These are phyloP conservation scores for Drosophila bipectinata DNA, from an alignment of 1,140 invertebrate genomes.

Conservation along the genomic window DNA sequence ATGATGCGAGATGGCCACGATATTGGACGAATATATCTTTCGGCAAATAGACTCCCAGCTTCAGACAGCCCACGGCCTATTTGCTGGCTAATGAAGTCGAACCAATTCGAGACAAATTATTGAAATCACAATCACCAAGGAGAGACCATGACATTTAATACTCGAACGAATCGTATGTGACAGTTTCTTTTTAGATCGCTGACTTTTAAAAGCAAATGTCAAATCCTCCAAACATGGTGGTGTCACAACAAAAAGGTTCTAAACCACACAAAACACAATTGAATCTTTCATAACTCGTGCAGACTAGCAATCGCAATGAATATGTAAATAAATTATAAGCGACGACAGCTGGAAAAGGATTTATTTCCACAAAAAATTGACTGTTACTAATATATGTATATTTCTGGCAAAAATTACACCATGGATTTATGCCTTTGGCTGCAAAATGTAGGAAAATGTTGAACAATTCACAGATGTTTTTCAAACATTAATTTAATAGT, in stretches of 20 bases:
- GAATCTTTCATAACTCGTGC: slow-evolving; percentile 23
- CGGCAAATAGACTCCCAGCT: slow-evolving; percentile 29
- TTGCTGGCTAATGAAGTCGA: slow-evolving; percentile 45
- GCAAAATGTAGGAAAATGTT: slow-evolving; percentile 36
- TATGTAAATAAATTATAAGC: slow-evolving; percentile 39
- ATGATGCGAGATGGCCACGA: slow-evolving; percentile 15
- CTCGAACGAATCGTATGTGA: slow-evolving; percentile 25
- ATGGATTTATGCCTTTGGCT: slow-evolving; percentile 23
- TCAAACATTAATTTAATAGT: slow-evolving; percentile 8
- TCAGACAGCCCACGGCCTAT: slow-evolving; percentile 48
- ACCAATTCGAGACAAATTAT: slow-evolving; percentile 40
- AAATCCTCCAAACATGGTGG: slow-evolving; percentile 37
- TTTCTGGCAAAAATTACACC: slow-evolving; percentile 20
- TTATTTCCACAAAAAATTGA: slow-evolving; percentile 15
- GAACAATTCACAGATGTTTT: slow-evolving; percentile 26
- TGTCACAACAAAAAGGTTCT: slow-evolving; percentile 34
- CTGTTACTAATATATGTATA: slow-evolving; percentile 20
- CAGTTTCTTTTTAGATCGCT: slow-evolving; percentile 7
- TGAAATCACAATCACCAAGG: slow-evolving; percentile 11
- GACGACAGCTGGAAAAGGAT: slow-evolving; percentile 16
- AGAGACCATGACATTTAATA: slow-evolving; percentile 51
- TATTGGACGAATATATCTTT: slow-evolving; percentile 11
- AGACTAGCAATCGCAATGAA: slow-evolving; percentile 21
- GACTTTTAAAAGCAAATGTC: slow-evolving; percentile 44
- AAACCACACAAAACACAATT: not conserved